These are phyloP conservation scores for Poeciliopsis turneri DNA, from an alignment of 2,797 vertebrate species.

Conservation along the genomic window DNA sequence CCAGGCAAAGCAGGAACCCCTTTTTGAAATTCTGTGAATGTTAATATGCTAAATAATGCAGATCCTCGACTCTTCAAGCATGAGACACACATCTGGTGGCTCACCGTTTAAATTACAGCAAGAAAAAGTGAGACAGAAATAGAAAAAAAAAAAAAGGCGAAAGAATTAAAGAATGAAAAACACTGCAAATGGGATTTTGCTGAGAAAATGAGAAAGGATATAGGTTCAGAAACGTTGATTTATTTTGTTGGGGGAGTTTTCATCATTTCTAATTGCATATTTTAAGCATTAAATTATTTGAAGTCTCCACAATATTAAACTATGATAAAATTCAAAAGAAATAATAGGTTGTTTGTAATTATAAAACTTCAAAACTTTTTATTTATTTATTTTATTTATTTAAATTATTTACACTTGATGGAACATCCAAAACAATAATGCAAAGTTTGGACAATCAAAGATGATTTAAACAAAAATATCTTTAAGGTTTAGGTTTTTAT, in stretches of 20 bases:
- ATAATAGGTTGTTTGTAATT: not conserved
- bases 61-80: constrained; percentile 99
- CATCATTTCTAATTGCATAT: constrained; percentile 89
- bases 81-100: constrained; percentile 99
- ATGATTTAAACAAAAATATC: not conserved
- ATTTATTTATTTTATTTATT: not conserved
- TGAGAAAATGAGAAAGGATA: constrained; percentile 86
- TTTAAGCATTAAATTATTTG: constrained; percentile 78
- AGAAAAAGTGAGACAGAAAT: constrained; percentile 81
- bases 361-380: not conserved
- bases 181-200: constrained; percentile 94
- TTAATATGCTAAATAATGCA: constrained; percentile 99
- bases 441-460: not conserved
- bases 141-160: constrained; percentile 14
- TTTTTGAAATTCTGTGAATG: constrained; percentile 99
- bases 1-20: constrained; percentile 97
- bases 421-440: not conserved
- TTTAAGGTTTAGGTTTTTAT: not conserved
- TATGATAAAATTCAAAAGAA: not conserved
- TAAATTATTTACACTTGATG: not conserved
- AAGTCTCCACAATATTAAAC: constrained; percentile 6
- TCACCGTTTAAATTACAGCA: constrained; percentile 99
- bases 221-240: constrained; percentile 93
- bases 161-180: constrained; percentile 71
- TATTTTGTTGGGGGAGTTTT: constrained; percentile 87